Evolutionary conservation across 2,113 vertebrate genomes (phyloP).

Genomic region (Phaethornis superciliosus): DNA sequence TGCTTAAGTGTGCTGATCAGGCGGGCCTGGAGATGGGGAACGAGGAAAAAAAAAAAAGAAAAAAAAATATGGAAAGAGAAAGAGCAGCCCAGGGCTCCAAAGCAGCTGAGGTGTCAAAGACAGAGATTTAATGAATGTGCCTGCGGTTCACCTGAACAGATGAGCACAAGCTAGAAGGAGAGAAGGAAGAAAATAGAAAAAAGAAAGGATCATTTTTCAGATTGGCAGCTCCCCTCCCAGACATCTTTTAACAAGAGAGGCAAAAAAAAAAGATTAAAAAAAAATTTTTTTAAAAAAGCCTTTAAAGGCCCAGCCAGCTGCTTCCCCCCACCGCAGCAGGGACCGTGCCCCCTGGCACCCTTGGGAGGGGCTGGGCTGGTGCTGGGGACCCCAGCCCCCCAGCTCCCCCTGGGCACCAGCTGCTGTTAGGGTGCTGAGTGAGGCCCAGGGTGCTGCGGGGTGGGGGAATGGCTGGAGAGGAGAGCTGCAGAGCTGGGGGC

Average conservation of each 20-base stretch:
- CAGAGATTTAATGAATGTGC: slow-evolving; percentile 77
- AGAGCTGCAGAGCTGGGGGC: background rate
- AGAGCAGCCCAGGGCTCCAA: slow-evolving; percentile 68
- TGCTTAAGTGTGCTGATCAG: slow-evolving; percentile 57
- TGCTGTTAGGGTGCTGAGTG: fast-evolving
- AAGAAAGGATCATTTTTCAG: slow-evolving; percentile 77
- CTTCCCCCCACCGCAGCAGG: background rate
- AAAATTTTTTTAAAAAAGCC: too few relatives aligned
- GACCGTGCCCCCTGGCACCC: background rate
- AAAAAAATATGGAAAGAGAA: slow-evolving; percentile 28
- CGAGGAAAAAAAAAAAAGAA: background rate
- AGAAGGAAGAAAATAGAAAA: slow-evolving; percentile 73
- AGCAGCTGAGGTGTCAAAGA: slow-evolving; percentile 76
- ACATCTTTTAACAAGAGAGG: slow-evolving; percentile 73
- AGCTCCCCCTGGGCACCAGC: fast-evolving
- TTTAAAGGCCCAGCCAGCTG: slow-evolving; percentile 63
- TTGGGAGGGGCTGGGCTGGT: fast-evolving
- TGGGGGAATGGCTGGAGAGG: background rate
- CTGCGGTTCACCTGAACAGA: slow-evolving; percentile 76
- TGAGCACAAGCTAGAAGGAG: slow-evolving; percentile 70
- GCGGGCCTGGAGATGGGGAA: slow-evolving; percentile 30
- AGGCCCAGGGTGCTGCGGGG: background rate
- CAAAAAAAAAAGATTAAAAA: background rate
- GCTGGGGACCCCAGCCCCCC: background rate
- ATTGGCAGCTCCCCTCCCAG: slow-evolving; percentile 74